A percentile compares a stretch with the other conserved stretches of the same genome.
Conservation (phyloP, 2,113 vertebrate species). For the Benitochromis conjunctus region DNA sequence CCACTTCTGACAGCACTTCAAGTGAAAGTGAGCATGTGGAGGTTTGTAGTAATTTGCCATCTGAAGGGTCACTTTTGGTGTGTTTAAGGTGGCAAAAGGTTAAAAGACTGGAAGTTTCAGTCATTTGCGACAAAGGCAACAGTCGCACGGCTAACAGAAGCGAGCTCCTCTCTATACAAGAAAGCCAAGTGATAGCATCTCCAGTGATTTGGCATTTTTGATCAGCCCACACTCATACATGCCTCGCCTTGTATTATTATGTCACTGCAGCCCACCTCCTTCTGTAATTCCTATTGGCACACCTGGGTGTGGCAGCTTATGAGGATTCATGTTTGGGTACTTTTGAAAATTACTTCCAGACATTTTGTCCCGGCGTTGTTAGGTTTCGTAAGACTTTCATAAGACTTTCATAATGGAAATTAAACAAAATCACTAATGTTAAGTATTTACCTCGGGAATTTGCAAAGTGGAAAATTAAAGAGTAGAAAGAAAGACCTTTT, state of each 20-base stretch:
- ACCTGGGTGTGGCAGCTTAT: not conserved
- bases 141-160: not conserved
- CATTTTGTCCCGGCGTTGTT: not conserved
- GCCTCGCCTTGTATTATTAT: not conserved
- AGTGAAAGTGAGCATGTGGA: slow-evolving; percentile 28
- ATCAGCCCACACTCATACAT: slow-evolving; percentile 22
- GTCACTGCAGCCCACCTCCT: not conserved
- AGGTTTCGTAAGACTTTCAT: not conserved
- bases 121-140: not conserved
- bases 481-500: not conserved
- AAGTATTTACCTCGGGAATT: not conserved
- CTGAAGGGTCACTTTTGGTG: slow-evolving; percentile 45
- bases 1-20: not conserved
- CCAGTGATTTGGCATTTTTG: not conserved
- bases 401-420: not conserved
- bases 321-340: not conserved
- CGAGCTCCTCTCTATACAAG: not conserved
- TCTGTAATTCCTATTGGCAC: not conserved
- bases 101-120: slow-evolving; percentile 7
- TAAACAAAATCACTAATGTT: not conserved
- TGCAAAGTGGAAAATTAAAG: not conserved
- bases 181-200: not conserved
- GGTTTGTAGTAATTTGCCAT: slow-evolving; percentile 42
- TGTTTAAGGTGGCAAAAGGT: slow-evolving; percentile 18
- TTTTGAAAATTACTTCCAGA: not conserved